Base-by-base conservation (phyloP, 2,797 vertebrate genomes). In the Chaetodon trifasciatus region DNA sequence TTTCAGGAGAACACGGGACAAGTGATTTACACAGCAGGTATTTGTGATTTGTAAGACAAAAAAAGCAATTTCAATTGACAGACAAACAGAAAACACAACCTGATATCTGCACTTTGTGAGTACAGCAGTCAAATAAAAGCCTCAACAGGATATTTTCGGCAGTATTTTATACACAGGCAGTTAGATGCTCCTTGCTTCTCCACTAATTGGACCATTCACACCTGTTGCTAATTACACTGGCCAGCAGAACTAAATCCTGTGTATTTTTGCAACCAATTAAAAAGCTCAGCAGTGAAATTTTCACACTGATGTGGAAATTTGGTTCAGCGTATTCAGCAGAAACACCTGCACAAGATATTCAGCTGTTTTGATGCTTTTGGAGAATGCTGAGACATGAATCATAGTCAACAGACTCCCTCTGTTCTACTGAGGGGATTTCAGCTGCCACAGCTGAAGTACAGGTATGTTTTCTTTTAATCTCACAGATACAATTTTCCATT, bases 191-290 rank as follows among this genome's bases (percentile, higher is more conserved):
- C 39, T 57, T 13, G 8, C 47, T 39, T 56, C 44, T 58, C 23
- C 53, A 39, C 4, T 67, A 55, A 74, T 47, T 61, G 44, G 32
- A 60, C 12, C 52, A 2, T 44, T 58, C 28, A 28, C 75, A 70
- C 53, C 60, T 78, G 75, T n/a, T 58, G 44, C 23, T 64, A 23
- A 63, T 68, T 24, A 24, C 52, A 6, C 35, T 5, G 13, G 52
- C n/a, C 2, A 11, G 8, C 58, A 32, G 50, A 3, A 12, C 24
- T n/a, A 2, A n/a, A 49, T 17, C 21, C 35, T 15, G 5, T 39
- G 50, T 39, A 24, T 8, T 12, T 55, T 24, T 65, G 28, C 42
- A 44, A 44, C 42, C 13, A 65, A 19, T n/a, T 52, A 8, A 67
- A 44, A 46, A 37, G 8, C 49, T 28, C 21, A 6, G 8, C 40